A percentile compares a stretch with the other conserved stretches of the same genome.
These are phyloP conservation scores for Pollicipes pollicipes DNA, from an alignment of 1,140 invertebrate genomes.

Conservation along the genomic window DNA sequence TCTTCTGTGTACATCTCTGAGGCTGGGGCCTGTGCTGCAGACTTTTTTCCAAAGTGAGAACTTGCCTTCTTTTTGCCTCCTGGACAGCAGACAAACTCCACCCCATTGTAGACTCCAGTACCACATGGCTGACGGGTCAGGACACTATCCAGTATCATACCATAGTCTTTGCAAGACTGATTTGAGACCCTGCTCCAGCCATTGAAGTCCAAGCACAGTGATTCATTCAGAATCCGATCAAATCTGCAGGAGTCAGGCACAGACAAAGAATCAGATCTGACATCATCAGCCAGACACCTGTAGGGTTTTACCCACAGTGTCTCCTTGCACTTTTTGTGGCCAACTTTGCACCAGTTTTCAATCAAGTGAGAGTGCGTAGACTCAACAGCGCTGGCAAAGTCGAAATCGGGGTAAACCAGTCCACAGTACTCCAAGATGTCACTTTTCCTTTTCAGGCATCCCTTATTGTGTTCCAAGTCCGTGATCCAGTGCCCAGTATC, in stretches of 20 bases:
- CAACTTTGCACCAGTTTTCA: constrained; percentile 80
- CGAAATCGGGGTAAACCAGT: constrained; percentile 89
- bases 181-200: constrained; percentile 87
- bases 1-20: not conserved
- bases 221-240: constrained; percentile 94
- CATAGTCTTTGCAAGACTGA: constrained; percentile 66
- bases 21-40: not conserved
- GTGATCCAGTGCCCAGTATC: constrained; percentile 72
- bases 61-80: constrained; percentile 23
- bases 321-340: constrained; percentile 59
- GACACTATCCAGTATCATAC: constrained; percentile 76
- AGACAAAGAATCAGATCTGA: constrained; percentile 92
- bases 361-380: constrained; percentile 83
- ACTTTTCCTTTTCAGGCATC: constrained; percentile 76
- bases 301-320: constrained; percentile 73
- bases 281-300: constrained; percentile 88
- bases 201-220: constrained; percentile 77
- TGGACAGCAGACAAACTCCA: constrained; percentile 98
- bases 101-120: constrained; percentile 88
- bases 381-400: constrained; percentile 97
- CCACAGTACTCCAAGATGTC: constrained; percentile 87
- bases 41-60: too few relatives aligned
- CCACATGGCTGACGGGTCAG: constrained; percentile 94
- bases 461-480: constrained; percentile 51
- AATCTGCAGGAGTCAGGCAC: constrained; percentile 98